Percentiles rank a stretch among this genome's conserved stretches.
phyloP scores from a whole-genome alignment of 2,113 vertebrate genomes.

The Mellivora capensis region DNA sequence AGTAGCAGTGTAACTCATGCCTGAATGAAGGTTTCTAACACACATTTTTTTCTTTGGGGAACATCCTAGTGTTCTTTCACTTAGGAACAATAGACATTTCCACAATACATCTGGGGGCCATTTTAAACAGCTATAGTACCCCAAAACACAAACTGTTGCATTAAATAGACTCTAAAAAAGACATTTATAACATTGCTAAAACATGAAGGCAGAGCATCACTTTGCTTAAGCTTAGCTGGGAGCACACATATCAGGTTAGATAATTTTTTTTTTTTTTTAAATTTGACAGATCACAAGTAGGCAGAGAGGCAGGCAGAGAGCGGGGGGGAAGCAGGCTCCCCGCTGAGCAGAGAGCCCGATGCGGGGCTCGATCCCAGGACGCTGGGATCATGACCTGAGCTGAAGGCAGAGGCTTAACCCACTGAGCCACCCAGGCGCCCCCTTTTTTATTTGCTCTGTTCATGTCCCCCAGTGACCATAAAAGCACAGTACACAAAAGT shows the following conservation, averaged over 20 bases:
- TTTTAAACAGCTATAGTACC: neutral
- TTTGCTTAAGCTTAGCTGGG: neutral
- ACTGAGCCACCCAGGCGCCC: no score
- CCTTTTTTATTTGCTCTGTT: neutral
- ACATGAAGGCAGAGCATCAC: neutral
- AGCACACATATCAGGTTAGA: neutral
- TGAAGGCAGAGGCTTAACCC: no score
- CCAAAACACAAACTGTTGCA: neutral
- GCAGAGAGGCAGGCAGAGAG: no score
- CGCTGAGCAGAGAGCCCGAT: no score
- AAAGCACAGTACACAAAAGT: neutral
- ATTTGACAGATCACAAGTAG: no score
- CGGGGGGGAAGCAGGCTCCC: no score
- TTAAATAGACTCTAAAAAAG: neutral
- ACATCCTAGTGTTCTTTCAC: neutral
- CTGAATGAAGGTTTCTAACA: neutral
- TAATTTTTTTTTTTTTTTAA: neutral
- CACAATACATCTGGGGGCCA: neutral
- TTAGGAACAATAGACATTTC: neutral
- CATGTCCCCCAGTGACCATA: neutral
- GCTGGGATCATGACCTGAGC: no score
- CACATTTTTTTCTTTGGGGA: neutral
- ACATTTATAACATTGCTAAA: neutral
- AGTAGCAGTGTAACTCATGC: neutral
- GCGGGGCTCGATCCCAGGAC: no score